Conservation (phyloP, 2,888 invertebrate species). For the Pachymerium ferrugineum region DNA sequence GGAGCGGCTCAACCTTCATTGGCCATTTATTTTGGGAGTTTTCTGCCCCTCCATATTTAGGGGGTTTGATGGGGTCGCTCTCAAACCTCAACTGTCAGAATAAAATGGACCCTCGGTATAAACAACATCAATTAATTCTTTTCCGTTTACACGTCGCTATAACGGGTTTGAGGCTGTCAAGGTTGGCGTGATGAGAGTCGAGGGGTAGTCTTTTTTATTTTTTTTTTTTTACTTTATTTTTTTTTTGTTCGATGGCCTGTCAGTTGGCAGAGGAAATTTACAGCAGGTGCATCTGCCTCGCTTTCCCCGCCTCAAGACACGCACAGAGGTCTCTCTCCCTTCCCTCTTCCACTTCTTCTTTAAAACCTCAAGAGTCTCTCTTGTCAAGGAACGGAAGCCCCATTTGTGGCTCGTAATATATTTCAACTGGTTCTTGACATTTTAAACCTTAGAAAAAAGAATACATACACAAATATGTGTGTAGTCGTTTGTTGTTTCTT, state of each 20-base stretch:
- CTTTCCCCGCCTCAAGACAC: conserved; percentile 24
- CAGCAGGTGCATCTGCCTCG: conserved; percentile 25
- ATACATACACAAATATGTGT: background rate
- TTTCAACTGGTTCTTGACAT: conserved; percentile 14
- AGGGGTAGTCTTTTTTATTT: conserved; percentile 11
- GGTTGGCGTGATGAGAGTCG: conserved; percentile 19
- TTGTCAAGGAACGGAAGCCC: background rate
- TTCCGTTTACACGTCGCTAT: conserved; percentile 7
- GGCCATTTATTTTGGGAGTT: conserved; percentile 27
- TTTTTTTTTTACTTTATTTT: background rate
- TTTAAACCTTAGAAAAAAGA: background rate
- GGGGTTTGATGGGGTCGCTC: background rate
- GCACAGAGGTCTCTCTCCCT: background rate
- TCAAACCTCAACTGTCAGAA: conserved; percentile 24
- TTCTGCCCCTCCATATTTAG: conserved; percentile 24
- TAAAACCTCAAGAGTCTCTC: conserved; percentile 16
- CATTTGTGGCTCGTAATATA: background rate
- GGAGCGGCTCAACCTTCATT: conserved; percentile 27
- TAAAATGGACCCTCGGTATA: conserved; percentile 3
- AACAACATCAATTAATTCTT: conserved; percentile 9
- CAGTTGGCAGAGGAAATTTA: conserved; percentile 22
- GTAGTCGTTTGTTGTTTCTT: too few relatives aligned
- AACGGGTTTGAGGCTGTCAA: background rate
- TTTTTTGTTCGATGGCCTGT: conserved; percentile 7
- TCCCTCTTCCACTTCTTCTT: background rate